Base-by-base conservation (phyloP, 2,888 invertebrate genomes). In the Zonitis immaculata region DNA sequence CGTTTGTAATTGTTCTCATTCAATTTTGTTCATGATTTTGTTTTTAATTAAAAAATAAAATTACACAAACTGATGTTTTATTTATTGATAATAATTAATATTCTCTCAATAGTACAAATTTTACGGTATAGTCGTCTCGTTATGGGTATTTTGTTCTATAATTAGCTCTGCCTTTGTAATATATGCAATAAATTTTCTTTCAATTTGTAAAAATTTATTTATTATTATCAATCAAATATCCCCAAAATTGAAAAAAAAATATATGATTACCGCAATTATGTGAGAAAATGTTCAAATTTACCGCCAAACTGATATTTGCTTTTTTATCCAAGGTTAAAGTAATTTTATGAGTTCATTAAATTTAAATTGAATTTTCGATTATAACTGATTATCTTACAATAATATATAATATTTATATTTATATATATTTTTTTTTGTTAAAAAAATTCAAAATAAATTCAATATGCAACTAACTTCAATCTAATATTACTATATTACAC, bases 171-270 rank as follows among this genome's bases (percentile, higher is more conserved):
- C 54, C 47, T 54, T 47, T 54, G 54, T 54, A 54, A 50, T 47
- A 54, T 50, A 50, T 22, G 54, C 54, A 54, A 54, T 54, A 54
- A 54, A 54, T 54, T 50, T 54, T 54, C 47, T 54, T 54, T 54
- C 49, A 54, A 47, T 54, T 54, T 54, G 50, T 54, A 54, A 50
- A 5, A 18, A 22, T 22, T 2, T 32, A 32, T 32, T 5, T 6
- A 20, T 20, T 39, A 39, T 39, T 39, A 18, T 39, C 9, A 3
- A n/a, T 6, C 35, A 16, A 22, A 2, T 16, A 11, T 3, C 16
- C 9, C 18, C n/a, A n/a, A n/a, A n/a, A n/a, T n/a, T n/a, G n/a
- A n/a, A n/a, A 22, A 22, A 22, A 22, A 5, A 22, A 22, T 22
- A 5, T 22, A 22, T 22, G 3, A 22, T 22, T 22, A 5, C n/a